phyloP scores from a whole-genome alignment of 2,888 invertebrate species.

The Resseliella maxima region DNA sequence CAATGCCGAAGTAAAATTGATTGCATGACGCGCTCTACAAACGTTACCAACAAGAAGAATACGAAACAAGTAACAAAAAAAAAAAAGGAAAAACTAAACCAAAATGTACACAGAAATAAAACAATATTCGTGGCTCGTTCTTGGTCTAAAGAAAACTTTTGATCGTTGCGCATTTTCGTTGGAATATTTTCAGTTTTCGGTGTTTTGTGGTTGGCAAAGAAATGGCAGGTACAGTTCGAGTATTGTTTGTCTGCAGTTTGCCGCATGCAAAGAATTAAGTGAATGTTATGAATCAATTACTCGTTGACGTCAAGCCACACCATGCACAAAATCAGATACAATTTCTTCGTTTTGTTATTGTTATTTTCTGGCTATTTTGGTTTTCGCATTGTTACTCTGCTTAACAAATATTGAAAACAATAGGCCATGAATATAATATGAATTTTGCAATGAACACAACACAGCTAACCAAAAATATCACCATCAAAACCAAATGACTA shows the following conservation, averaged over 20 bases:
- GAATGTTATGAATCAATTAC: constrained; percentile 55
- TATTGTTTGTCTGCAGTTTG: background rate
- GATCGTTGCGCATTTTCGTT: constrained; percentile 14
- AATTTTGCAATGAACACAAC: background rate
- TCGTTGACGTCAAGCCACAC: constrained; percentile 2
- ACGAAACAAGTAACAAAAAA: too few species aligned
- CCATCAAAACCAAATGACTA: background rate
- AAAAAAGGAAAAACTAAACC: too few species aligned
- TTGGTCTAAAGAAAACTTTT: constrained; percentile 11
- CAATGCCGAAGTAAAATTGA: constrained; percentile 20
- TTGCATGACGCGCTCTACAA: constrained; percentile 23
- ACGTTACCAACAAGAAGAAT: too few species aligned
- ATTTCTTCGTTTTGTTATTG: too few species aligned
- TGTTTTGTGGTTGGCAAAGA: background rate
- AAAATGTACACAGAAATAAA: background rate
- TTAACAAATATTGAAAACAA: background rate
- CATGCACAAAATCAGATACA: too few species aligned
- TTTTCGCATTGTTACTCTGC: background rate
- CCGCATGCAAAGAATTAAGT: background rate
- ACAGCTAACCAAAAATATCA: background rate
- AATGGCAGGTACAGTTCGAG: background rate
- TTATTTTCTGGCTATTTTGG: background rate
- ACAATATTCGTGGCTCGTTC: too few species aligned
- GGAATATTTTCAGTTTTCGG: background rate
- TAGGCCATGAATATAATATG: background rate